Conservation (phyloP, 2,888 invertebrate genomes). For the Lepidocyrtoides sp. region DNA sequence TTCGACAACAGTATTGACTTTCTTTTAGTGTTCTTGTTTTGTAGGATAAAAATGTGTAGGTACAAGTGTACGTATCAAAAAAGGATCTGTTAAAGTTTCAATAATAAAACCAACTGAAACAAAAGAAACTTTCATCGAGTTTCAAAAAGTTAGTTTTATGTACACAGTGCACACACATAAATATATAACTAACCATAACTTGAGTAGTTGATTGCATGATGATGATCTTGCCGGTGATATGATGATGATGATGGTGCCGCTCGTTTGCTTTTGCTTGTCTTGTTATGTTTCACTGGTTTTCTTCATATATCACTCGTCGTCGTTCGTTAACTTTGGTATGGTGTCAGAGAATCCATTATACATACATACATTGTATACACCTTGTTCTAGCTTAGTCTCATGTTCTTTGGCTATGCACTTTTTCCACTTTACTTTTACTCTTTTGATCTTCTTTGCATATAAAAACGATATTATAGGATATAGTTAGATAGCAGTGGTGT, state of each 20-base stretch:
- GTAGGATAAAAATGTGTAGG: constrained; percentile 52
- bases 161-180: no score
- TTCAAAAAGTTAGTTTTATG: no score
- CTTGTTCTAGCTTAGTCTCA: neutral
- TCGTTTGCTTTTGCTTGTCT: constrained; percentile 60
- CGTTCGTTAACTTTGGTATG: constrained; percentile 75
- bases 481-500: constrained; percentile 18
- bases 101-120: neutral
- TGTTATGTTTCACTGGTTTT: constrained; percentile 74
- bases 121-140: no score
- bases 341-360: constrained; percentile 72
- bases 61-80: no score
- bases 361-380: neutral
- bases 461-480: constrained; percentile 19
- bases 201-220: constrained; percentile 48
- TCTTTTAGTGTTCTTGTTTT: constrained; percentile 42
- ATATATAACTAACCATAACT: no score
- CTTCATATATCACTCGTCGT: constrained; percentile 77
- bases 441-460: no score
- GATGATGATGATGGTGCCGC: constrained; percentile 50
- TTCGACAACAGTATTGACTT: constrained; percentile 71
- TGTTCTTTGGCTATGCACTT: neutral
- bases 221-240: neutral
- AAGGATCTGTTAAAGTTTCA: constrained; percentile 12
- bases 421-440: constrained; percentile 26